These are phyloP conservation scores for Cantharis rustica DNA, from an alignment of 2,888 invertebrate species.

Conservation along the genomic window DNA sequence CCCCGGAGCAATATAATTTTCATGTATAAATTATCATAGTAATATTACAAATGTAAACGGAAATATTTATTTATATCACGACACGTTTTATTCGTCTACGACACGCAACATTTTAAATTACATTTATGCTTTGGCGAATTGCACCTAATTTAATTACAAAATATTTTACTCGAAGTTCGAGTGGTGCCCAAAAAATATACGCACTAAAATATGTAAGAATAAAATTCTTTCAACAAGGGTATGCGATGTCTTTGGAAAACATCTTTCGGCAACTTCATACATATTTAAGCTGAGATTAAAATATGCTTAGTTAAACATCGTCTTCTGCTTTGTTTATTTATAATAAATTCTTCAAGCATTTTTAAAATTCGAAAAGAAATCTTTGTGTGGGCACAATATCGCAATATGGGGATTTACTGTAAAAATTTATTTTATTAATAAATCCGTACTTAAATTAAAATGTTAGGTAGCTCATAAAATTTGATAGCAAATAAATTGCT, in stretches of 20 bases:
- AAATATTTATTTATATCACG: conserved; percentile 3
- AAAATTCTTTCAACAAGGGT: neutral
- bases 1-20: neutral
- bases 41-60: conserved; percentile 13
- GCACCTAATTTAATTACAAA: neutral
- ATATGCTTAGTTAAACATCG: neutral
- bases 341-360: neutral
- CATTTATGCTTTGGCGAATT: neutral
- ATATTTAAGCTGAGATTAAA: neutral
- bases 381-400: neutral
- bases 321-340: neutral
- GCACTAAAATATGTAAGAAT: neutral
- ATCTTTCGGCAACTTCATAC: neutral
- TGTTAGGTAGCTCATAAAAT: neutral
- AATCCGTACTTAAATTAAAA: neutral
- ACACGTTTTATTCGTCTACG: neutral
- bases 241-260: neutral
- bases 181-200: neutral
- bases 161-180: neutral
- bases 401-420: neutral
- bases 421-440: neutral
- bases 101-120: neutral
- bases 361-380: neutral
- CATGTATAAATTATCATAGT: conserved; percentile 9
- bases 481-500: neutral